Evolutionary conservation across 2,888 invertebrate species (phyloP).

Genomic region (Orthosia gracilis): DNA sequence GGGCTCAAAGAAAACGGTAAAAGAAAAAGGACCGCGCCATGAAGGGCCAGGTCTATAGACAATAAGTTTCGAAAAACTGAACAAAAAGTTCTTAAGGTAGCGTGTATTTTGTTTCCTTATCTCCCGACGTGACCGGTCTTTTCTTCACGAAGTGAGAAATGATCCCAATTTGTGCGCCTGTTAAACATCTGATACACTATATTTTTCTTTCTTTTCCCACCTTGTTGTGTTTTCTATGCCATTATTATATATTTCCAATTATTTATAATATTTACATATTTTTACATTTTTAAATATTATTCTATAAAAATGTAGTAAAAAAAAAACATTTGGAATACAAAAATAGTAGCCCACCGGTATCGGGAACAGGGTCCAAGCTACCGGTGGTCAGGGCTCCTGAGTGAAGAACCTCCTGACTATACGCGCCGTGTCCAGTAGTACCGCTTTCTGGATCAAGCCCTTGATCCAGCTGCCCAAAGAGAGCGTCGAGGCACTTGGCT

Average conservation of each 20-base stretch:
- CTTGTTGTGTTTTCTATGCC: conserved; percentile 29
- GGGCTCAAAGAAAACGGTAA: conserved; percentile 8
- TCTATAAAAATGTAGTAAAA: no score
- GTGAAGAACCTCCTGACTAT: no score
- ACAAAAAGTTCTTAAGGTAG: conserved; percentile 50
- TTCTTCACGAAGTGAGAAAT: conserved; percentile 58
- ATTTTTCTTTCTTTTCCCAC: conserved; percentile 40
- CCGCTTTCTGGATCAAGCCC: no score
- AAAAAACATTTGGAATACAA: no score
- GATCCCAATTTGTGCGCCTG: conserved; percentile 57
- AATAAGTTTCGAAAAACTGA: conserved; percentile 53
- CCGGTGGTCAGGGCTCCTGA: no score
- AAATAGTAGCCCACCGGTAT: no score
- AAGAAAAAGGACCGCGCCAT: conserved; percentile 16
- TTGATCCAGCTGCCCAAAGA: no score
- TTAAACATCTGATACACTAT: conserved; percentile 57
- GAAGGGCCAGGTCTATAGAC: conserved; percentile 44
- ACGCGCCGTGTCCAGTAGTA: no score
- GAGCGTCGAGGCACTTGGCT: no score
- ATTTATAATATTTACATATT: no score
- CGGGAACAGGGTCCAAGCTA: no score
- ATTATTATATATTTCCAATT: neutral
- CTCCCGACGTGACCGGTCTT: conserved; percentile 56
- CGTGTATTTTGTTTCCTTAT: conserved; percentile 60
- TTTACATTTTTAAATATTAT: no score